phyloP scores from a whole-genome alignment of 2,888 invertebrate genomes.

The Cryptophagus acutangulus region DNA sequence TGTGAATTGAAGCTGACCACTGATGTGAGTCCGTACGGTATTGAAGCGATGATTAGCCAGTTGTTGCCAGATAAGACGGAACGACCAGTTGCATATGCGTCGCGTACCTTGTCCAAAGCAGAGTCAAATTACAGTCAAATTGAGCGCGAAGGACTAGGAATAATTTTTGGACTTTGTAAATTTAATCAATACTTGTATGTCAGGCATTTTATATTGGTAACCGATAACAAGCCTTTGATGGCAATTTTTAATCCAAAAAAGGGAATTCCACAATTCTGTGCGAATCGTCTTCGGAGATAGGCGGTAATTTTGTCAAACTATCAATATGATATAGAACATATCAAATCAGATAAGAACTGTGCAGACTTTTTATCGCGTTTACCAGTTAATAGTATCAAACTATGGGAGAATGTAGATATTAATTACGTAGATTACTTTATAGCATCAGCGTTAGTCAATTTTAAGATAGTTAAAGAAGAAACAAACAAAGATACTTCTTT shows the following conservation, averaged over 20 bases:
- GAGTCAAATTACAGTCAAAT: conserved; percentile 27
- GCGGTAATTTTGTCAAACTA: conserved; percentile 25
- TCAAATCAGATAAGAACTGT: conserved; percentile 21
- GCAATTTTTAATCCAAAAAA: conserved; percentile 35
- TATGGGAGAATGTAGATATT: not conserved
- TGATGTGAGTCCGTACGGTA: conserved; percentile 20
- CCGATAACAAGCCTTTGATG: conserved; percentile 28
- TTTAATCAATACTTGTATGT: conserved; percentile 41
- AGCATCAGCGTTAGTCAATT: not conserved
- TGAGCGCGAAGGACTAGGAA: conserved; percentile 15
- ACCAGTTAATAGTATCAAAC: conserved; percentile 7
- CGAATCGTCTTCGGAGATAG: conserved; percentile 28
- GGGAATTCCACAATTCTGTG: conserved; percentile 35
- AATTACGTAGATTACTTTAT: not conserved
- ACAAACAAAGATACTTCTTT: not conserved
- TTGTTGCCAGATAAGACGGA: conserved; percentile 30
- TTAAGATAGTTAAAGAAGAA: not conserved
- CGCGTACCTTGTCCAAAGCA: conserved; percentile 26
- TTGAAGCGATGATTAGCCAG: conserved; percentile 32
- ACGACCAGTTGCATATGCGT: conserved; percentile 37
- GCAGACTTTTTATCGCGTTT: conserved; percentile 23
- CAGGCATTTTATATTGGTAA: conserved; percentile 32
- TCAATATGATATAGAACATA: conserved; percentile 22
- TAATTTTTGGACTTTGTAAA: conserved; percentile 36
- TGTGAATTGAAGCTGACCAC: conserved; percentile 14